Conservation (phyloP, 2,888 invertebrate genomes). For the Nymphalis c-album region DNA sequence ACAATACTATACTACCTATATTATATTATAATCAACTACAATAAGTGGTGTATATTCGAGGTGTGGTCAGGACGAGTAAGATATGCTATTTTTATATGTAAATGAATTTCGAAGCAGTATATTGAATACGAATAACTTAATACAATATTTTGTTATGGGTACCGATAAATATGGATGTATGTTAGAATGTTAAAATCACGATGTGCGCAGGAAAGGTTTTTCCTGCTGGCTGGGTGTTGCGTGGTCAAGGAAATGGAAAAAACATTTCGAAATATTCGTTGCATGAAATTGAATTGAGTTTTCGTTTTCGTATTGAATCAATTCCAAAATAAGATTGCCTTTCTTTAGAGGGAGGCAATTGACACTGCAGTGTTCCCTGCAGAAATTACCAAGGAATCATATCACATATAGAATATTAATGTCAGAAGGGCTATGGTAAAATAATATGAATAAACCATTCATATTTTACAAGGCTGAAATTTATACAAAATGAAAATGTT, state of each 20-base stretch:
- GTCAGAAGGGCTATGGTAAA: too few relatives aligned
- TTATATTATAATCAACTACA: too few relatives aligned
- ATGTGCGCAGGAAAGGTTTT: not conserved
- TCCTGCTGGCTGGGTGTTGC: not conserved
- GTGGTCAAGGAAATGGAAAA: conserved; percentile 10
- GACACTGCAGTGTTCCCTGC: not conserved
- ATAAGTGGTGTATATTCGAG: too few relatives aligned
- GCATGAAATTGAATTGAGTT: conserved; percentile 13
- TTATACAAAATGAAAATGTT: conserved; percentile 1
- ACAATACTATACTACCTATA: too few relatives aligned
- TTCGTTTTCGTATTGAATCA: not conserved
- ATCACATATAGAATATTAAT: too few relatives aligned
- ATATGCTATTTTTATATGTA: too few relatives aligned
- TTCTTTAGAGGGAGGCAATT: not conserved
- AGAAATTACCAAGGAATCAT: not conserved
- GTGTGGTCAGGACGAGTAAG: too few relatives aligned
- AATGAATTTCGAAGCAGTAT: too few relatives aligned
- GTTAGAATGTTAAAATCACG: not conserved
- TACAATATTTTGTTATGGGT: too few relatives aligned
- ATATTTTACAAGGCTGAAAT: conserved; percentile 3
- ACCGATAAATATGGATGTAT: too few relatives aligned
- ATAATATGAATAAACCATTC: not conserved
- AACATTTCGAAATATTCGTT: conserved; percentile 5
- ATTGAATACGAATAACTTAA: too few relatives aligned
- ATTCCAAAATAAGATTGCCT: not conserved